Evolutionary conservation across 2,113 vertebrate species (phyloP).

Genomic region (Melanostigma gelatinosum): DNA sequence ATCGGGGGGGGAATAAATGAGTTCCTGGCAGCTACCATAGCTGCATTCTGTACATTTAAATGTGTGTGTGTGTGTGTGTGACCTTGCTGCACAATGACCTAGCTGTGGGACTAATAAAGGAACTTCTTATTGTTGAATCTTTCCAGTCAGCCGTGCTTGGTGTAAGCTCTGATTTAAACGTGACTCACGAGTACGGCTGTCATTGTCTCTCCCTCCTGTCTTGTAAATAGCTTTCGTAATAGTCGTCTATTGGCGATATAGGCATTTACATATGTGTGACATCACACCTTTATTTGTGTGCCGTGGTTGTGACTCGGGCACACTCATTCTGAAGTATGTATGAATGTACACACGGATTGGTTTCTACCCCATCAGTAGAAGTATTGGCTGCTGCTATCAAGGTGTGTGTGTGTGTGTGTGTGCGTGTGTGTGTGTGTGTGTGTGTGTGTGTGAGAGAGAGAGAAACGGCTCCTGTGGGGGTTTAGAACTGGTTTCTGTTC

Average conservation of each 20-base stretch:
- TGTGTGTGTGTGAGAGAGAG: constrained; percentile 17
- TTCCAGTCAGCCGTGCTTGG: no score
- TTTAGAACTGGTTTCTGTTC: constrained; percentile 65
- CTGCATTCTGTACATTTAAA: neutral
- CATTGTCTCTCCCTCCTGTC: no score
- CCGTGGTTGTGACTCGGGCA: no score
- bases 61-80: constrained; percentile 22
- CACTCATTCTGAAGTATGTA: no score
- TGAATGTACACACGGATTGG: neutral
- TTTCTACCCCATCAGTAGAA: neutral
- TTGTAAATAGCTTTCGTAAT: no score
- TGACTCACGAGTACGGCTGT: no score
- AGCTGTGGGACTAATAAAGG: no score
- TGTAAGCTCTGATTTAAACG: no score
- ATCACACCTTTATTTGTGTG: no score
- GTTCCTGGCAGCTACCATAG: neutral
- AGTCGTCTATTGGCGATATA: no score
- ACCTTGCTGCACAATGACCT: neutral
- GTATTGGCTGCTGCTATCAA: constrained; percentile 29
- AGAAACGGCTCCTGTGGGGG: constrained; percentile 69
- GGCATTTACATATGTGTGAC: no score
- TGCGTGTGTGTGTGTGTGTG: neutral
- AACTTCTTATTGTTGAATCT: no score
- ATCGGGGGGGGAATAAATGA: constrained; percentile 9
- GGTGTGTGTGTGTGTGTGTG: constrained; percentile 23